phyloP scores from a whole-genome alignment of 2,797 vertebrate species.

The Labeo calbasu region DNA sequence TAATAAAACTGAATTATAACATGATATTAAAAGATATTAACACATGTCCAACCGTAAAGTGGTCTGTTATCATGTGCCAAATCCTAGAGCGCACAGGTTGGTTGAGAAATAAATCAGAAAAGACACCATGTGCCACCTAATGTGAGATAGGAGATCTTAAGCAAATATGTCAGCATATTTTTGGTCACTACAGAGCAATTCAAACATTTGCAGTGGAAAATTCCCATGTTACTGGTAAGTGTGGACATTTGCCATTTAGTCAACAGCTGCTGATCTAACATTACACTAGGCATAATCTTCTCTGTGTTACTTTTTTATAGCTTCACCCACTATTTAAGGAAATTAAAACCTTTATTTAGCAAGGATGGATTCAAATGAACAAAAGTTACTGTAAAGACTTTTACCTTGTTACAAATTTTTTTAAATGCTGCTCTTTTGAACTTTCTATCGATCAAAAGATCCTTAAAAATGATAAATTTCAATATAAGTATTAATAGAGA shows the following conservation, averaged over 20 bases:
- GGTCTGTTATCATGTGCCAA: background rate
- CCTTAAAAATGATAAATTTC: background rate
- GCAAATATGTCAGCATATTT: constrained; percentile 23
- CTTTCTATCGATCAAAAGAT: background rate
- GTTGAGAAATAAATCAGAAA: background rate
- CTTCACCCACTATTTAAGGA: background rate
- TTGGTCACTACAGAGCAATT: background rate
- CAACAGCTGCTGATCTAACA: constrained; percentile 13
- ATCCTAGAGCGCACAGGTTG: background rate
- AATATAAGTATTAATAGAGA: too few species aligned
- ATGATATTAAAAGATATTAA: background rate
- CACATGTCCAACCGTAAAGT: background rate
- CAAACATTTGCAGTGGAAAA: constrained; percentile 12
- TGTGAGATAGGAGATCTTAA: background rate
- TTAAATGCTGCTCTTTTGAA: background rate
- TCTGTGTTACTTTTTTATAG: too few species aligned
- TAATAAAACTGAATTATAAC: background rate
- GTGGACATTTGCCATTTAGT: constrained; percentile 27
- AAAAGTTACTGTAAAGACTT: background rate
- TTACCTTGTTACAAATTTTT: background rate
- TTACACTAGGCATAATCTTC: background rate
- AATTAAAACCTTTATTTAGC: background rate
- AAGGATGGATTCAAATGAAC: background rate
- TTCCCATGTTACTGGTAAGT: constrained; percentile 20
- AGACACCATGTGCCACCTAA: background rate